Evolutionary conservation across 2,797 vertebrate genomes (phyloP), one percentile per base, ranked within the genome.

Genomic region (Hirundo rustica): DNA sequence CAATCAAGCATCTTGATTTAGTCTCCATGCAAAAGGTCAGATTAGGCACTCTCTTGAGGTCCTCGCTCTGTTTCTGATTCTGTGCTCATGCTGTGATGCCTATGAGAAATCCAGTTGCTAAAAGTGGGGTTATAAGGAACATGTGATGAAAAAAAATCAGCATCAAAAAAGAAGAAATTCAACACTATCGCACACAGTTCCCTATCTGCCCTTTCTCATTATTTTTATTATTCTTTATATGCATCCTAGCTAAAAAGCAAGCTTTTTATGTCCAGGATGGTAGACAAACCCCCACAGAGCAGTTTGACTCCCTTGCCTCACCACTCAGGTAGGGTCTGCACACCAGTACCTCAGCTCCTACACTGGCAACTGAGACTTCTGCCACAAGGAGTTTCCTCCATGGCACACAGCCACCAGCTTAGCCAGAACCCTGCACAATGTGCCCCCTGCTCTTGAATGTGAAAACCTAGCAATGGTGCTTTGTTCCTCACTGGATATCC

Each of bases 11-110:
- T 62, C 88, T 58, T 92, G 85, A 90, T 81, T 84, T 45, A 68
- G 47, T 34, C 67, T 94, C 89, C 68, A 81, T 81, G 79, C 58
- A 90, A 88, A 93, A 93, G 85, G 80, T 95, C 85, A 93, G 94
- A 90, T 95, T 68, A 92, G 85, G 73, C 40, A 47, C 29, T 60
- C 79, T 94, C 85, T 22, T 9, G 89, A 88, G 79, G 62, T 88
- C 76, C 83, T 88, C 9, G 1, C 54, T 40, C 3, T 19, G 36
- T 62, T 85, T 88, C 54, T 62, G n/a, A 83, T 71, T 84, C 74
- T 42, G 38, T 7, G 42, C 45, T 94, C 30, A 17, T 8, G 65
- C 72, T 70, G 72, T 23, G 75, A 74, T 2, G 27, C 40, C 58
- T 36, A 18, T 68, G 60, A 83, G 79, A 94, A 94, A 91, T 85